Evolutionary conservation across 53 echinoderm and acorn worm species (phyloP).

Genomic region (Astropecten irregularis): DNA sequence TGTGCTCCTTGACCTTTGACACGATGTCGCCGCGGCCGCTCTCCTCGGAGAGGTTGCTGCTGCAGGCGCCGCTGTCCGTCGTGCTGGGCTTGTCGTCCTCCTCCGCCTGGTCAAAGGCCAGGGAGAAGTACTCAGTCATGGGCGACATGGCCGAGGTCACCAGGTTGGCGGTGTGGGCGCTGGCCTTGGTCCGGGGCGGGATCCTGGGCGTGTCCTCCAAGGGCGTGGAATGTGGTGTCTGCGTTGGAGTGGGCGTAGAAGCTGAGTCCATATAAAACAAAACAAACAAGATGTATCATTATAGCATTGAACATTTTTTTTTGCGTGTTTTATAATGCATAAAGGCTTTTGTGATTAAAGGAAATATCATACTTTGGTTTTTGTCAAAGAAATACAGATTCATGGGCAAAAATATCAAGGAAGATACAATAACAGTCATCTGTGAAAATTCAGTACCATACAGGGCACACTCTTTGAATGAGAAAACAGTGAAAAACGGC

Average conservation of each 20-base stretch:
- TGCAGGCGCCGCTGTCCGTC: slow-evolving; percentile 59
- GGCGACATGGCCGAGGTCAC: slow-evolving; percentile 96
- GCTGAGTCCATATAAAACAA: too few species aligned
- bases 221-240: slow-evolving; percentile 47
- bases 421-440: too few species aligned
- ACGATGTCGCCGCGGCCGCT: slow-evolving; percentile 50
- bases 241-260: slow-evolving; percentile 26
- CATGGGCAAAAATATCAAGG: too few species aligned
- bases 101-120: slow-evolving; percentile 66
- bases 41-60: slow-evolving; percentile 50
- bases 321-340: too few species aligned
- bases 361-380: too few species aligned
- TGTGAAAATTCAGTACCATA: too few species aligned
- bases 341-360: too few species aligned
- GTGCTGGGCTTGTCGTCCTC: slow-evolving; percentile 38
- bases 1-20: slow-evolving; percentile 30
- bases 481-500: too few species aligned
- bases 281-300: not conserved
- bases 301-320: too few species aligned
- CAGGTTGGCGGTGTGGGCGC: slow-evolving; percentile 76
- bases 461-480: not conserved
- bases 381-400: too few species aligned
- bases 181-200: slow-evolving; percentile 48
- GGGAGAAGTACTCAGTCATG: slow-evolving; percentile 94
- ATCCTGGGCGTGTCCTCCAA: slow-evolving; percentile 24